Percentiles rank a stretch among this genome's conserved stretches.
phyloP scores from a whole-genome alignment of 1,140 invertebrate genomes.

The Archegozetes longisetosus region DNA sequence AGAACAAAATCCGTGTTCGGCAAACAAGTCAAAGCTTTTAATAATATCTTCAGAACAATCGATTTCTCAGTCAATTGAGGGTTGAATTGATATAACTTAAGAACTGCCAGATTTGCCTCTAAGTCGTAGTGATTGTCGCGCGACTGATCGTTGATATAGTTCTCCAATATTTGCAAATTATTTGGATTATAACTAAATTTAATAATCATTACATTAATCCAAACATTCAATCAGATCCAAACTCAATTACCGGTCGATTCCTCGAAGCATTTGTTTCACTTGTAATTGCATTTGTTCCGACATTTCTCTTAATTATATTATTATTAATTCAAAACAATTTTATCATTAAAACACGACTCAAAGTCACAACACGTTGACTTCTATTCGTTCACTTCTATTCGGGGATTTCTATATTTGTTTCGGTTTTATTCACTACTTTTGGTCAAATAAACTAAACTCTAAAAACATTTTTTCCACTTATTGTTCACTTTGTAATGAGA shows the following conservation, averaged over 20 bases:
- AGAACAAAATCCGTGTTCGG: constrained; percentile 92
- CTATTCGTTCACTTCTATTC: not conserved
- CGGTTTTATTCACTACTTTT: no score
- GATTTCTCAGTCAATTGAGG: constrained; percentile 65
- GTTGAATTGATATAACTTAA: constrained; percentile 68
- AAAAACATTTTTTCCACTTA: no score
- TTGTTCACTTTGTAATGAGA: no score
- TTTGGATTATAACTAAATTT: constrained; percentile 63
- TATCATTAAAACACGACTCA: no score
- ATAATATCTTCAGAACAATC: constrained; percentile 64
- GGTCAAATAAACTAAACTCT: no score
- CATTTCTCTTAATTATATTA: no score
- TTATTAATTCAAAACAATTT: no score
- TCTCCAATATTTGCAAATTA: constrained; percentile 68
- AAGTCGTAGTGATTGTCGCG: constrained; percentile 86
- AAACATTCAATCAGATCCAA: not conserved
- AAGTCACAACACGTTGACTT: no score
- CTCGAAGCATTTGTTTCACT: not conserved
- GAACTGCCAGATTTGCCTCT: constrained; percentile 83
- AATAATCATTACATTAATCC: not conserved
- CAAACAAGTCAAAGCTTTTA: constrained; percentile 88
- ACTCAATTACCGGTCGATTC: not conserved
- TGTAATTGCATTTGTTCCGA: not conserved
- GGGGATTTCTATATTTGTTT: not conserved
- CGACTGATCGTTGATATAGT: constrained; percentile 82